Percentiles rank a stretch among this genome's conserved stretches.
Conservation (phyloP, 2,113 vertebrate species). For the Danionella cerebrum region DNA sequence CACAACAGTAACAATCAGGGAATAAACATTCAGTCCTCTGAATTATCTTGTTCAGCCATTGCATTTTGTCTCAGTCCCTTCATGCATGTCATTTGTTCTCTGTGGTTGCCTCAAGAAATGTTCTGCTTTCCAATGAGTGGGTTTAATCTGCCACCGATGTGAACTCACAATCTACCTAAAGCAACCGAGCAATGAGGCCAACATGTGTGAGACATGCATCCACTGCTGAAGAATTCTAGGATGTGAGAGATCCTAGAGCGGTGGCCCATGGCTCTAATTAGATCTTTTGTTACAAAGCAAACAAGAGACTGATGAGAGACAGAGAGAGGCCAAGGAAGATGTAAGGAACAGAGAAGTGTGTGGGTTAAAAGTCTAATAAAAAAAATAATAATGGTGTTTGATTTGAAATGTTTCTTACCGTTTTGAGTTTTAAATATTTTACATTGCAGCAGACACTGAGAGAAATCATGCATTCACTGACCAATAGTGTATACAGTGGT, state of each 20-base stretch:
- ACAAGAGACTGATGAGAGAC: background rate
- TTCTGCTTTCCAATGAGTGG: background rate
- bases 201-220: slow-evolving; percentile 9
- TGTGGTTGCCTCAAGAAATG: background rate
- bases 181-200: slow-evolving; percentile 1
- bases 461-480: too few relatives aligned
- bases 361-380: background rate
- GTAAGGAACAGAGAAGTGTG: background rate
- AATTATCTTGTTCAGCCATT: background rate
- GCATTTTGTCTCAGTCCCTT: background rate
- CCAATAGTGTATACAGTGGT: background rate
- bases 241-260: background rate
- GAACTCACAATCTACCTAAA: slow-evolving; percentile 11
- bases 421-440: too few relatives aligned
- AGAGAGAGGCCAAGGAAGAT: background rate
- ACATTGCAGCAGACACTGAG: too few relatives aligned
- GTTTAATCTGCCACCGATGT: slow-evolving; percentile 28
- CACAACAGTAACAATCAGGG: background rate
- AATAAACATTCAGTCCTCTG: background rate
- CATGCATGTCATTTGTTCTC: background rate
- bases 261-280: slow-evolving; percentile 37
- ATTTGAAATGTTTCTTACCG: background rate
- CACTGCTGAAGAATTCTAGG: slow-evolving; percentile 24
- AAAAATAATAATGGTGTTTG: background rate
- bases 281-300: slow-evolving; percentile 39